Evolutionary conservation across 2,888 invertebrate species (phyloP), one percentile per base, ranked within the genome.

Genomic region (Cryptophagus acutangulus): DNA sequence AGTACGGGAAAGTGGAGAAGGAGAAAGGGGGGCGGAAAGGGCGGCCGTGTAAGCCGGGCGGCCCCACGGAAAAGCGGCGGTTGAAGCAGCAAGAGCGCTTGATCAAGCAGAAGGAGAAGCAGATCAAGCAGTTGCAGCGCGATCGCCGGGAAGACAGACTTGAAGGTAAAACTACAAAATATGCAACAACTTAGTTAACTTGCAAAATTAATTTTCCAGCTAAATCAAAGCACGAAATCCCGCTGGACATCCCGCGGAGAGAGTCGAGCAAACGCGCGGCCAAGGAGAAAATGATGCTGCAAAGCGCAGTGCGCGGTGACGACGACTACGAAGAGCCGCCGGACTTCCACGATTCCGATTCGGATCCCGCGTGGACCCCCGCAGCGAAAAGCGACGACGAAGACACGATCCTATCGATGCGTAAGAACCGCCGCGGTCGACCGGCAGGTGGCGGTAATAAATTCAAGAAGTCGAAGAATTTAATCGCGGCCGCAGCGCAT

Each of bases 331-430:
- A 78, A 51, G 80, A 79, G 49, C 72, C 74, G 3, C 68, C 72
- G 17, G 78, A 77, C 59, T 75, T 75, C 57, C 61, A 61, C 39
- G 61, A 61, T 44, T 82, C 82, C 1, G 58, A 83, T 65, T 77
- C 79, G 5, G 83, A 84, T 73, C 83, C 82, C 5, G 82, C 81
- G n/a, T 84, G 83, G 83, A 82, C 80, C n/a, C 83, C 83, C 5
- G 74, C 75, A 45, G 76, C 75, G 20, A 77, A 75, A 53, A 66
- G 62, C 25, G 66, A 66, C 14, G 60, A 62, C 9, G 57, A 57
- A 18, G 54, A 56, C 18, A 62, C 67, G 6, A 59, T 69, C 1
- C 61, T 69, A 18, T 59, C 65, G 25, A 70, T 71, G 45, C 70
- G 69, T 43, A 62, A 68, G 17, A 61, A 62, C 10, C 43, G 52